Base-by-base conservation (phyloP, 2,113 vertebrate genomes). In the Cynopterus brachyotis region DNA sequence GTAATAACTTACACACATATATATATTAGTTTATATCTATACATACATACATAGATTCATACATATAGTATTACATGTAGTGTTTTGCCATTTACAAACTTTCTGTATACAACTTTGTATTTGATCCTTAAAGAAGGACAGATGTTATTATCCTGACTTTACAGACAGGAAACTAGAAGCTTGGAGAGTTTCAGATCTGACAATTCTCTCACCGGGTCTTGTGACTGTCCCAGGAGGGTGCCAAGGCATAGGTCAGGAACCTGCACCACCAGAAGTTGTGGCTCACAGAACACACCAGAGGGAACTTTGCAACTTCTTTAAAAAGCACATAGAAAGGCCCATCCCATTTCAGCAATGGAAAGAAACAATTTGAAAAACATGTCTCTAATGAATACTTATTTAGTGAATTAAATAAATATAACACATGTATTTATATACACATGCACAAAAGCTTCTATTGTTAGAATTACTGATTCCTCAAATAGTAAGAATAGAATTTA, bases 401-500 rank as follows among this genome's bases (percentile, higher is more conserved):
- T 86, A 60, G 35, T 72, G 59, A 40, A 16, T 5, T 70, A 80
- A 70, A 19, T n/a, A 76, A 91, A 64, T 40, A 88, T 20, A 75
- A 79, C 17, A 81, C 30, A 84, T 20, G 9, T 72, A 91, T 94
- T 84, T 89, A 85, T 69, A 70, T 7, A 42, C 3, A 60, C 15
- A 60, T n/a, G n/a, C 30, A 93, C 47, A 85, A 84, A 85, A 82
- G 28, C n/a, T 66, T 6, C 37, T 92, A 88, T 91, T 84, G 66
- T 88, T 91, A 70, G 53, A 89, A 66, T 87, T 75, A 89, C 4
- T 81, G 66, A 89, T 55, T 26, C 17, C 42, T 73, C 69, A 62
- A 85, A 55, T 93, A 89, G 67, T 67, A 85, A 91, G 67, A 89
- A 66, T 8, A 26, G 24, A 89, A 86, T 79, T 81, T n/a, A 95